Evolutionary conservation across 2,797 vertebrate species (phyloP).

Genomic region (Oreortyx pictus): DNA sequence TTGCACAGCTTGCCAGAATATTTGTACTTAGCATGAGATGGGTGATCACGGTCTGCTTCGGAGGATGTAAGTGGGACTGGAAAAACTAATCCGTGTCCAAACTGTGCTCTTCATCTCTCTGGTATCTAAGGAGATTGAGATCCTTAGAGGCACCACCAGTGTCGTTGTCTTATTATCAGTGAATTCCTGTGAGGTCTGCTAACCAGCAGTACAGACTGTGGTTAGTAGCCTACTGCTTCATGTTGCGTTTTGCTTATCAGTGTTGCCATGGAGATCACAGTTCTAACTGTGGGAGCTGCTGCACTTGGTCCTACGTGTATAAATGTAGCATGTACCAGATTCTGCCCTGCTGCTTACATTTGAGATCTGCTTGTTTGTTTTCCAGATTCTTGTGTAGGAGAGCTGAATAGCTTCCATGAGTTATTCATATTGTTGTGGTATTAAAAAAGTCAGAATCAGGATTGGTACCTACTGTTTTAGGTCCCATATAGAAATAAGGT

Average conservation of each 20-base stretch:
- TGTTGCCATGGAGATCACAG: constrained; percentile 29
- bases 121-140: not conserved
- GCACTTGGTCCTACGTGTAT: accelerated
- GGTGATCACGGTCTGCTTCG: not conserved
- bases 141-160: not conserved
- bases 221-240: not conserved
- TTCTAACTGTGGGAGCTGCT: not conserved
- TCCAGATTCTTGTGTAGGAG: accelerated
- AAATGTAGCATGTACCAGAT: not conserved
- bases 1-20: not conserved
- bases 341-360: not conserved
- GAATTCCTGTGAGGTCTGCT: not conserved
- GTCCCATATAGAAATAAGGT: not conserved
- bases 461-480: not conserved
- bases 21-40: not conserved
- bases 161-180: accelerated
- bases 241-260: not conserved
- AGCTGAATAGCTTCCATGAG: not conserved
- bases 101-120: not conserved
- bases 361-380: not conserved
- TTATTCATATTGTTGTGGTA: not conserved
- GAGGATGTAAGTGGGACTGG: not conserved
- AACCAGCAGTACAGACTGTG: not conserved
- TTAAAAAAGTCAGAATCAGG: not conserved
- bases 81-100: not conserved